Evolutionary conservation across 2,888 invertebrate genomes (phyloP), one percentile per base, ranked within the genome.

Genomic region (Xanthorhoe spadicearia): DNA sequence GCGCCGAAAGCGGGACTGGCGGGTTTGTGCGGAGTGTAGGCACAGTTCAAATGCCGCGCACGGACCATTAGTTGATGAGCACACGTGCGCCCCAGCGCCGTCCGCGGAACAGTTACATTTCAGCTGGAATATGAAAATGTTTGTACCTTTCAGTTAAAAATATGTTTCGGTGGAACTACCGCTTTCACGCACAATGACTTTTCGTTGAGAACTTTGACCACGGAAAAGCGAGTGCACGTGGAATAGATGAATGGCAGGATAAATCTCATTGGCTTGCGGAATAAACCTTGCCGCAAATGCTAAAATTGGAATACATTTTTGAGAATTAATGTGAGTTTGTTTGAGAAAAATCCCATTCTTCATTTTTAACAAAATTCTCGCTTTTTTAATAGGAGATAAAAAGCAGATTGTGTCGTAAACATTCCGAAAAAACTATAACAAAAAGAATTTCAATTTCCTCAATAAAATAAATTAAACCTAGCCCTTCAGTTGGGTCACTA

Each of bases 61-160:
- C 90, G 93, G 93, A 89, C 93, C 93, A 94, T 93, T 94, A 94
- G 93, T 91, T 93, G 93, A 93, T 93, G 93, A 93, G 88, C 87
- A 89, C 90, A 86, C 88, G 89, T 89, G 89, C 85, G 85, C 86
- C 87, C 88, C 83, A 83, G 83, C 80, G 76, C 78, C 76, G 74
- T 70, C 77, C 76, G 71, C 77, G 83, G 83, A 87, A 87, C 81
- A 86, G 89, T 87, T 86, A 92, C 91, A 87, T 92, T 91, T 90
- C 90, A 90, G 85, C 86, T 86, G 84, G 83, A 89, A 91, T 88
- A 89, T 90, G 90, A 87, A 90, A 92, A 92, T 88, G 86, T 90
- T 92, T 89, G 85, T 86, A 86, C 84, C 85, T 85, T 83, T 83
- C 84, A 79, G 83, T 84, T 85, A 83, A 90, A 90, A 92, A 89